Evolutionary conservation across 2,888 invertebrate species (phyloP), one percentile per base, ranked within the genome.

Genomic region (Brachynemurus nebulosus): DNA sequence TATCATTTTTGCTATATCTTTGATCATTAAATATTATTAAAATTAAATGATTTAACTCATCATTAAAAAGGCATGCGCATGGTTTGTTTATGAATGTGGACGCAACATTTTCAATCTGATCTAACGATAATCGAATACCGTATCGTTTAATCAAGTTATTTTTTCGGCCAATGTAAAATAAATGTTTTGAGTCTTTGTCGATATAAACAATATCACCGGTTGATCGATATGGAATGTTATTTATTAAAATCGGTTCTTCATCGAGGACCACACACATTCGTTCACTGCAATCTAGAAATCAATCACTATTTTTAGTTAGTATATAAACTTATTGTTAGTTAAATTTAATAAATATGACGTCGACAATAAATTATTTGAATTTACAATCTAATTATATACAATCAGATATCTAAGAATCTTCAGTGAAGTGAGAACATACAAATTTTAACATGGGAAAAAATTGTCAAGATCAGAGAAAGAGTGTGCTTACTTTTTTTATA

Each of bases 101-200:
- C n/a, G 67, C 60, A 16, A 51, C 52, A 43, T 56, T 58, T 60
- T 81, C 78, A 45, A 84, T 69, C 25, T 62, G 55, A 30, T 64
- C 61, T 36, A 85, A 61, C 58, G 76, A 72, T 4, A 88, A 59
- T 65, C 76, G 77, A 53, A 76, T 70, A 0, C 89, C 89, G 60
- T 80, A 79, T 59, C 86, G 69, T 65, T 92, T 92, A 6, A 89
- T 66, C 19, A 76, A 62, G 50, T 74, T 72, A 62, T 86, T 81
- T 49, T 63, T 70, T 38, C 91, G 71, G 1, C 81, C 80, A 51
- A 73, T 64, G 54, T 76, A 84, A 56, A 69, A 74, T 33, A 80
- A 63, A 30, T 66, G 64, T 7, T 69, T 70, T 51, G 67, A 20
- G 4, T 2, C 53, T 18, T 59, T 59, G 55, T 59, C 66, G 2